Evolutionary conservation across 2,113 vertebrate species (phyloP), one percentile per base, ranked within the genome.

Genomic region (Larimichthys crocea): DNA sequence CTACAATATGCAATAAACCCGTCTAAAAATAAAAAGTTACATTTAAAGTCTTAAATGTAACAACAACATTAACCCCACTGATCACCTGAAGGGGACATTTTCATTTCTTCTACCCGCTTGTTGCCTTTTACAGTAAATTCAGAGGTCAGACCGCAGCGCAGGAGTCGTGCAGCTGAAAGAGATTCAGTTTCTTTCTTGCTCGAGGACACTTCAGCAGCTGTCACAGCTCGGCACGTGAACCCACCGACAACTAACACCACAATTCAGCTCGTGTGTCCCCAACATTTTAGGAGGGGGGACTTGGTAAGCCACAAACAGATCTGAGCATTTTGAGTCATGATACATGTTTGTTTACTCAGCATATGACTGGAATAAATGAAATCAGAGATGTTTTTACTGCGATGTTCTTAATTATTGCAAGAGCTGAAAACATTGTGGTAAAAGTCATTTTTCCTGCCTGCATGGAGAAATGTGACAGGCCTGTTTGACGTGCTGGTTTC

Each of bases 381-480:
- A 81, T 52, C 69, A 70, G 44, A 64, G 59, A 66, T 61, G 20
- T 48, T 69, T 65, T 76, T 46, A 24, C 52, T 70, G 5, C 55
- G 59, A 9, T 31, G 14, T 5, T 48, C 46, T 14, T 63, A 68
- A 73, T 80, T 52, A 65, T 74, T 77, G 24, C 55, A 66, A 70
- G 59, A 69, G 53, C 4, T 40, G 42, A 62, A 80, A 81, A 63
- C 55, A 67, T 78, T 59, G 50, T 46, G 65, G 44, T 7, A 2
- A 73, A 74, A 73, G 26, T 29, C 0, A 11, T 19, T 80, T 76
- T 83, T 80, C 84, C 82, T 70, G 60, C 79, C 76, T 76, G 10
- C 10, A n/a, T 71, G 70, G 52, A 44, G 19, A 60, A 78, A 29
- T 11, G 17, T 63, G 69, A 26, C 20, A 48, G 50, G 61, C 70